Conservation (phyloP, 2,888 invertebrate genomes). For the Cosmopolites sordidus region DNA sequence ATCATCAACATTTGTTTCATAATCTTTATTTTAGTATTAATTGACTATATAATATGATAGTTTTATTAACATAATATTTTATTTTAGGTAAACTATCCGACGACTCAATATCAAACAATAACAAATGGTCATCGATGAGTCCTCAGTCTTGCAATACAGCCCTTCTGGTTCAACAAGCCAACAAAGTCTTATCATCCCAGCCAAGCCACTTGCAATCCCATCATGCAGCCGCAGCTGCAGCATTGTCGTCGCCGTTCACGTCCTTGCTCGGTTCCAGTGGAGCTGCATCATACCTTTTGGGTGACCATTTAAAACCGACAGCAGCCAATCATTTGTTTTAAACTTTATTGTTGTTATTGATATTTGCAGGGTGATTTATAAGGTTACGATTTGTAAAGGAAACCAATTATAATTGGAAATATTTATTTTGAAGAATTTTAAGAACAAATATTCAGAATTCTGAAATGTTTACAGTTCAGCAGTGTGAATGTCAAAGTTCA, state of each 20-base stretch:
- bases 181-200: constrained; percentile 49
- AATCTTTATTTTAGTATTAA: no score
- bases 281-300: constrained; percentile 57
- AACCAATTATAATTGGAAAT: no score
- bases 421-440: no score
- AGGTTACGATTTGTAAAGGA: no score
- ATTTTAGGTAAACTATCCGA: constrained; percentile 49
- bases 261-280: constrained; percentile 56
- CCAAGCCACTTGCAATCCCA: constrained; percentile 52
- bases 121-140: constrained; percentile 49
- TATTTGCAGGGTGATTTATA: no score
- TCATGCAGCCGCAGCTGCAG: constrained; percentile 61
- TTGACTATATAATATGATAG: no score
- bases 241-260: constrained; percentile 57
- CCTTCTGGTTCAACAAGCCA: constrained; percentile 49
- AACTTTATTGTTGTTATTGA: constrained; percentile 30
- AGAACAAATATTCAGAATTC: no score
- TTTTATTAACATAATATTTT: no score
- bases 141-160: constrained; percentile 50
- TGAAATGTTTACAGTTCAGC: no score
- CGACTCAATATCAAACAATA: constrained; percentile 46
- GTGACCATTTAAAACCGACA: constrained; percentile 59
- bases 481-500: neutral
- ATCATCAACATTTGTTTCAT: no score
- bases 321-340: constrained; percentile 62